Conservation (phyloP, 2,113 vertebrate species). For the Fregetta grallaria region DNA sequence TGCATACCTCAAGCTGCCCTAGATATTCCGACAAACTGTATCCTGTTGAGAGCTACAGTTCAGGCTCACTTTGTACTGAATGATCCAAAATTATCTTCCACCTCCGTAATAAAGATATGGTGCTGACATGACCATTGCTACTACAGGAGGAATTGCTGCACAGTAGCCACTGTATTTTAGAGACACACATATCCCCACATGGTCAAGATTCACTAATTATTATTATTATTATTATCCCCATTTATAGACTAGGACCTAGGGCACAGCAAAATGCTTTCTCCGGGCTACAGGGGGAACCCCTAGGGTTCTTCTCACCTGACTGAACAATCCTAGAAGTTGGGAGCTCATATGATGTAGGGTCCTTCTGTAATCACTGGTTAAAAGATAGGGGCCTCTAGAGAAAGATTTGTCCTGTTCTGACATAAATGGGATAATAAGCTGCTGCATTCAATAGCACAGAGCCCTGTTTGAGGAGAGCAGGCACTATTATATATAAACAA, state of each 20-base stretch:
- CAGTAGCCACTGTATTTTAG: neutral
- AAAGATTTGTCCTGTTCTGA: neutral
- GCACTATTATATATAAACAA: neutral
- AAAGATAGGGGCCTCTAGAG: neutral
- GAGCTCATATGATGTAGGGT: neutral
- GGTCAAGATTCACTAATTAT: neutral
- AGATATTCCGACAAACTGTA: too few relatives aligned
- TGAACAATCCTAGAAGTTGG: neutral
- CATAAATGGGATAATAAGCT: neutral
- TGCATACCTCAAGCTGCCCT: neutral
- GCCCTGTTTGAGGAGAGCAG: neutral
- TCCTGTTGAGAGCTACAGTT: neutral
- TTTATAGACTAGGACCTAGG: too few relatives aligned
- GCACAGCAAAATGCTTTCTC: neutral
- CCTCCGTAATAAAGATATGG: fast-evolving
- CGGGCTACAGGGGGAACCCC: neutral
- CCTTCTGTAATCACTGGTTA: neutral
- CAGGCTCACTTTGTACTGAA: neutral
- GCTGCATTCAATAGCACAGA: neutral
- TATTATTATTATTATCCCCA: neutral
- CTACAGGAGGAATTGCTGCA: neutral
- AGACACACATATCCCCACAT: fast-evolving
- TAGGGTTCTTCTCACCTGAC: neutral
- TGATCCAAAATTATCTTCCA: neutral
- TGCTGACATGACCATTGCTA: neutral